A percentile compares a stretch with the other conserved stretches of the same genome.
phyloP scores from a whole-genome alignment of 2,888 invertebrate species.

The Omphaloscelis lunosa region DNA sequence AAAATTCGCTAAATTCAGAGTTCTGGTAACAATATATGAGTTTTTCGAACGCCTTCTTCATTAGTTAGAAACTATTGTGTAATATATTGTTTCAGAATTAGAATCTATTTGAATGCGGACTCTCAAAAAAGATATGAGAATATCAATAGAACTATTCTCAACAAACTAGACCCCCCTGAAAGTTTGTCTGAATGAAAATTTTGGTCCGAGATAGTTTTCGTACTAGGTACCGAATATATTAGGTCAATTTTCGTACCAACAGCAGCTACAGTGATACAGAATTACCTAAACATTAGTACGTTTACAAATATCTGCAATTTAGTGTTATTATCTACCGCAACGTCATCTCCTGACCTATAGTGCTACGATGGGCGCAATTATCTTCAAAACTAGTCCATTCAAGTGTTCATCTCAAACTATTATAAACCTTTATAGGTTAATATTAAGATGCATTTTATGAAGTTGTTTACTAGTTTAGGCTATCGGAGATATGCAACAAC shows the following conservation, averaged over 20 bases:
- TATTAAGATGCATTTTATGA: slow-evolving; percentile 28
- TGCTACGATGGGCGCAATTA: slow-evolving; percentile 54
- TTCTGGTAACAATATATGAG: neutral
- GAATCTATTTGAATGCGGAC: too few relatives aligned
- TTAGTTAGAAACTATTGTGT: too few relatives aligned
- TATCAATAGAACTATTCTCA: neutral
- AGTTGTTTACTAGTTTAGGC: slow-evolving; percentile 36
- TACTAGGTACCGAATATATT: too few relatives aligned
- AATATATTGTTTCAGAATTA: neutral
- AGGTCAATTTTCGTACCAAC: neutral
- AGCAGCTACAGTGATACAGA: neutral
- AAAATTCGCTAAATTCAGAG: neutral
- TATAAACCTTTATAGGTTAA: slow-evolving; percentile 25
- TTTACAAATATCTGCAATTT: slow-evolving; percentile 54
- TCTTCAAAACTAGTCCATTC: slow-evolving; percentile 60
- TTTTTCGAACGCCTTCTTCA: neutral
- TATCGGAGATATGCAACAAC: slow-evolving; percentile 49
- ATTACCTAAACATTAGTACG: slow-evolving; percentile 33
- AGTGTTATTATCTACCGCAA: slow-evolving; percentile 47
- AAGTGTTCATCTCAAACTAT: slow-evolving; percentile 28
- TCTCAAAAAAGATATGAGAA: neutral
- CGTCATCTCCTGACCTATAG: slow-evolving; percentile 58
- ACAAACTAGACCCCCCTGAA: neutral
- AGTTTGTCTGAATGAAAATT: neutral
- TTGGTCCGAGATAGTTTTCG: neutral